phyloP scores from a whole-genome alignment of 2,888 invertebrate genomes.

The Neocrepidodera transversa region DNA sequence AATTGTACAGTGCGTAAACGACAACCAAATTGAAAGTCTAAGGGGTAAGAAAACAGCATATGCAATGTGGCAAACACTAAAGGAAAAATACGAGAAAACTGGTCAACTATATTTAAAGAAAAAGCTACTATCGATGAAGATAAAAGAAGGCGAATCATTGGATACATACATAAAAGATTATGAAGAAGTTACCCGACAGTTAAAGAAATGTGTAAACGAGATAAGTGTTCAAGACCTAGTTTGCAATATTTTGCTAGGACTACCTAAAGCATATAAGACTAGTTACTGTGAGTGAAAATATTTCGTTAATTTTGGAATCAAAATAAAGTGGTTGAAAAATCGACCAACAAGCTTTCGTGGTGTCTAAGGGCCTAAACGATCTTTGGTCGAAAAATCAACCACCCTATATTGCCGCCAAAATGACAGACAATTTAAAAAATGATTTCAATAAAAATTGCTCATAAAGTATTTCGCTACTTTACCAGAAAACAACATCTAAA shows the following conservation, averaged over 20 bases:
- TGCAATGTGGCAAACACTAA: constrained; percentile 31
- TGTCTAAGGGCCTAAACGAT: too few species aligned
- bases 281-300: constrained; percentile 34
- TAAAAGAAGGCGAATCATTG: constrained; percentile 25
- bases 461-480: too few species aligned
- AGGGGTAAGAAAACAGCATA: constrained; percentile 29
- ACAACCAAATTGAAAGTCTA: constrained; percentile 26
- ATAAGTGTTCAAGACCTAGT: constrained; percentile 29
- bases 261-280: constrained; percentile 39
- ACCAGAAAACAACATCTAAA: too few species aligned
- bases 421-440: too few species aligned
- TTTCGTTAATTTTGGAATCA: too few species aligned
- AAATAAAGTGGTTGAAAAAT: too few species aligned
- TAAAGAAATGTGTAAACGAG: constrained; percentile 23
- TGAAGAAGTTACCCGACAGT: constrained; percentile 32
- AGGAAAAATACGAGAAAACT: constrained; percentile 31
- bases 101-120: constrained; percentile 26
- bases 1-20: constrained; percentile 7
- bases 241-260: constrained; percentile 31
- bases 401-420: too few species aligned
- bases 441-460: too few species aligned
- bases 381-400: too few species aligned
- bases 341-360: too few species aligned
- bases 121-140: constrained; percentile 28
- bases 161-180: constrained; percentile 26